These are phyloP conservation scores for Caenorhabditis briggsae DNA, from an alignment of 1,140 invertebrate genomes.

Conservation along the genomic window DNA sequence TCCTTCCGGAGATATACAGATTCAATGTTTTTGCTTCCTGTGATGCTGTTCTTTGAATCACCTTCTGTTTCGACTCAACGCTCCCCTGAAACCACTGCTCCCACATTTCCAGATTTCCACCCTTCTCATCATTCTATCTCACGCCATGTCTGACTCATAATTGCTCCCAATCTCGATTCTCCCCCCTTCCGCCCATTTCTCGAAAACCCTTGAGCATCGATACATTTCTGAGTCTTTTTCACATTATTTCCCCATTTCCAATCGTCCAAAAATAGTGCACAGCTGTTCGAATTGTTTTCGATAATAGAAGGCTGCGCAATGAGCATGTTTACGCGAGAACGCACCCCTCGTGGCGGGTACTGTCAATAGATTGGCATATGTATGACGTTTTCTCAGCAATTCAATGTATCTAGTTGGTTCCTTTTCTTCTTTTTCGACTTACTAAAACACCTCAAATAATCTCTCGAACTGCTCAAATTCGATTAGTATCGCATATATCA, in stretches of 20 bases:
- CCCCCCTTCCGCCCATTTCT: neutral
- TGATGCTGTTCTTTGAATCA: no score
- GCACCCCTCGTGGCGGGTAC: neutral
- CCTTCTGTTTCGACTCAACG: no score
- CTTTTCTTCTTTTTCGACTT: neutral
- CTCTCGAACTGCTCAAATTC: neutral
- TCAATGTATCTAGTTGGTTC: no score
- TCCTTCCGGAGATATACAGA: no score
- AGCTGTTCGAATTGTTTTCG: constrained; percentile 34
- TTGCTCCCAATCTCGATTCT: neutral
- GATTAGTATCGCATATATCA: neutral
- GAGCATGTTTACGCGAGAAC: neutral
- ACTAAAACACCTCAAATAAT: neutral
- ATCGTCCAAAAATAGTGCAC: constrained; percentile 41
- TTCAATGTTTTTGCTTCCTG: no score
- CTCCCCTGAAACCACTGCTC: neutral
- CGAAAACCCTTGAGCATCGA: neutral
- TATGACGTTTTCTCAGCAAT: no score
- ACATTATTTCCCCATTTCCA: neutral
- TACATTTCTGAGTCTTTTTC: neutral
- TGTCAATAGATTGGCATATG: constrained; percentile 16
- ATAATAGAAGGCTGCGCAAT: neutral
- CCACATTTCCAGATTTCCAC: no score
- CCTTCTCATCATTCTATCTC: no score
- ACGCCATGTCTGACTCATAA: neutral